Evolutionary conservation across 1,140 invertebrate genomes (phyloP).

Genomic region (Conopomorpha cramerella): DNA sequence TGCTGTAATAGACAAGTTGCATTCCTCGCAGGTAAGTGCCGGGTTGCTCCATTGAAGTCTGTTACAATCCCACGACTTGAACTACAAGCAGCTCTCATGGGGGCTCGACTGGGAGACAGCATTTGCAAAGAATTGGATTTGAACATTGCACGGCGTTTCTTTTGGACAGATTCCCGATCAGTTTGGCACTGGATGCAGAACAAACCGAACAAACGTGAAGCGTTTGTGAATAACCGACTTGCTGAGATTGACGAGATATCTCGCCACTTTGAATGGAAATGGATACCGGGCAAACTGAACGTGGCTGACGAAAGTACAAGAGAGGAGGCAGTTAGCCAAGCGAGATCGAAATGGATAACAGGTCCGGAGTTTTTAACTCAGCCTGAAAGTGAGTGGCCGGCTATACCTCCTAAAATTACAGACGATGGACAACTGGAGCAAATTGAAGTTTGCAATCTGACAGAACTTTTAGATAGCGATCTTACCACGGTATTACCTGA

Average conservation of each 20-base stretch:
- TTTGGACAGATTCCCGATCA: constrained; percentile 10
- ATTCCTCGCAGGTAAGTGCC: constrained; percentile 2
- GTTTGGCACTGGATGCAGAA: not conserved
- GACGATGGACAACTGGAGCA: too few species aligned
- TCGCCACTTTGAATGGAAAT: not conserved
- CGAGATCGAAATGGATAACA: not conserved
- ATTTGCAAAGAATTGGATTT: not conserved
- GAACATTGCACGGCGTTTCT: constrained; percentile 2
- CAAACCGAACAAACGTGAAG: not conserved
- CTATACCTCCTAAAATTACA: too few species aligned
- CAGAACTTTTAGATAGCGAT: too few species aligned
- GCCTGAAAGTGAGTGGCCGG: not conserved
- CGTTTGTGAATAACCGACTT: not conserved
- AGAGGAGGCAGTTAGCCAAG: not conserved
- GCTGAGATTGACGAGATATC: not conserved
- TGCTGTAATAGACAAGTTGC: not conserved
- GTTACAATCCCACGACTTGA: constrained; percentile 6
- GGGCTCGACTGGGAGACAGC: not conserved
- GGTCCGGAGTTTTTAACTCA: not conserved
- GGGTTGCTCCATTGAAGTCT: constrained; percentile 15
- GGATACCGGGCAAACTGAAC: not conserved
- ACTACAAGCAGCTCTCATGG: constrained; percentile 12
- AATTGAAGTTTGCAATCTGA: too few species aligned
- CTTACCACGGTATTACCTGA: too few species aligned
- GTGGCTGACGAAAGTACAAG: not conserved